Percentiles rank a stretch among this genome's conserved stretches.
These are phyloP conservation scores for Drosophila orosa DNA, from an alignment of 1,140 invertebrate genomes.

Conservation along the genomic window DNA sequence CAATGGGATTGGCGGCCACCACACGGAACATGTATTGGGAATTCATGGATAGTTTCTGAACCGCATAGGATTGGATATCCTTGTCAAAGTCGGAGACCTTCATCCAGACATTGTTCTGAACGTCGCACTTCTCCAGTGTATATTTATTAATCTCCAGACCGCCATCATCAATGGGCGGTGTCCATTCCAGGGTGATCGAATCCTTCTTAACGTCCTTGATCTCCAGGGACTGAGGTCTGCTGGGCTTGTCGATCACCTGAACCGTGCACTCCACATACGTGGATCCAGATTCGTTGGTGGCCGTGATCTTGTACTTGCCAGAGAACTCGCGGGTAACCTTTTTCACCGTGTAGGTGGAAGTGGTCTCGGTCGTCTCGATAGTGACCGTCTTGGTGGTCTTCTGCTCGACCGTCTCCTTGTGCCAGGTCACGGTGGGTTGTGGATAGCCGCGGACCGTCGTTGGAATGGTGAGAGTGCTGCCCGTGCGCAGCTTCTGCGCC, in stretches of 20 bases:
- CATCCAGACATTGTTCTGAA: conserved; percentile 88
- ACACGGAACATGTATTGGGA: conserved; percentile 94
- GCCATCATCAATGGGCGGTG: conserved; percentile 91
- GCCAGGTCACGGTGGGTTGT: conserved; percentile 88
- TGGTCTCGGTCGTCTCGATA: conserved; percentile 86
- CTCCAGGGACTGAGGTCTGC: conserved; percentile 90
- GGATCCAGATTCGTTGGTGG: conserved; percentile 89
- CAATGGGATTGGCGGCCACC: conserved; percentile 92
- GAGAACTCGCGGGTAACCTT: conserved; percentile 87
- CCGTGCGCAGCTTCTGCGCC: conserved; percentile 87
- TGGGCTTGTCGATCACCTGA: conserved; percentile 94
- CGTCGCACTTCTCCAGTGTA: conserved; percentile 91
- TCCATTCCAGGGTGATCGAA: conserved; percentile 91
- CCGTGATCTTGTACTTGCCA: conserved; percentile 88
- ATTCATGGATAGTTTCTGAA: conserved; percentile 91
- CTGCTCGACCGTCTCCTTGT: conserved; percentile 86
- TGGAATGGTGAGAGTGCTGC: conserved; percentile 87
- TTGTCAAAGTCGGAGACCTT: conserved; percentile 91
- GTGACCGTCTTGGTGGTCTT: conserved; percentile 85
- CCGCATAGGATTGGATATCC: conserved; percentile 88
- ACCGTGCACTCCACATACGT: conserved; percentile 89
- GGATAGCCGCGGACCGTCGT: conserved; percentile 88
- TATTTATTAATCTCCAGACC: conserved; percentile 92
- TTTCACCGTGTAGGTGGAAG: conserved; percentile 87
- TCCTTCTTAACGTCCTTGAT: conserved; percentile 90